Conservation (phyloP, 2,888 invertebrate genomes). For the Cremastinae sp. region DNA sequence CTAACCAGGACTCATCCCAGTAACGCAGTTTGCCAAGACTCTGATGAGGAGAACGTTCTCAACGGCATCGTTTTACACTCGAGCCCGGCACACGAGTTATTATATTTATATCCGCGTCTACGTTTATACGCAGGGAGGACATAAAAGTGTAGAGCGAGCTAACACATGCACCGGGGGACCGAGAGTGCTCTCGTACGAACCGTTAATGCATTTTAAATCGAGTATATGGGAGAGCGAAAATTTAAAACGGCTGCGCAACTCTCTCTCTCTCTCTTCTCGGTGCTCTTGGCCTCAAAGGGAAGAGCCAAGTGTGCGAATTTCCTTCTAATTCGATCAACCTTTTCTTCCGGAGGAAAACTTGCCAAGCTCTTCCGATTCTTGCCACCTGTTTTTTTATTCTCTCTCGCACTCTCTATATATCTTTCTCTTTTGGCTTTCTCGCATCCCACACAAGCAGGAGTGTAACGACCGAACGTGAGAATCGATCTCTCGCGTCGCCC, state of each 20-base stretch:
- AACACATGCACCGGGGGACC: conserved; percentile 15
- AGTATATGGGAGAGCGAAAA: conserved; percentile 30
- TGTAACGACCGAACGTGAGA: no score
- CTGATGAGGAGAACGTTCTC: conserved; percentile 44
- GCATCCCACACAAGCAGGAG: no score
- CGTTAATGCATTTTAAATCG: conserved; percentile 55
- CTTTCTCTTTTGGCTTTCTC: no score
- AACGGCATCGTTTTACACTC: conserved; percentile 39
- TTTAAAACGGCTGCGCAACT: conserved; percentile 27
- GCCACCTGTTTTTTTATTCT: no score
- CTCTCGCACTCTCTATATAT: no score
- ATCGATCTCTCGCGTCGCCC: no score
- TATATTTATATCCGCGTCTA: neutral
- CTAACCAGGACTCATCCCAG: conserved; percentile 22
- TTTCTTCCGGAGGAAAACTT: neutral
- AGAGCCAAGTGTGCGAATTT: conserved; percentile 19
- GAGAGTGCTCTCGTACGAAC: conserved; percentile 49
- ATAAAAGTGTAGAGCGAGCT: neutral
- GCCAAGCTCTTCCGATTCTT: neutral
- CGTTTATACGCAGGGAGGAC: neutral
- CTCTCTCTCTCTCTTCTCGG: no score
- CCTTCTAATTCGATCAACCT: conserved; percentile 19
- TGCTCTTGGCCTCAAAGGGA: conserved; percentile 16
- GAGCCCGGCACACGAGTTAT: conserved; percentile 16
- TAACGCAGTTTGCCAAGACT: conserved; percentile 55